phyloP scores from a whole-genome alignment of 2,888 invertebrate species.

The Ennomos erosarius region DNA sequence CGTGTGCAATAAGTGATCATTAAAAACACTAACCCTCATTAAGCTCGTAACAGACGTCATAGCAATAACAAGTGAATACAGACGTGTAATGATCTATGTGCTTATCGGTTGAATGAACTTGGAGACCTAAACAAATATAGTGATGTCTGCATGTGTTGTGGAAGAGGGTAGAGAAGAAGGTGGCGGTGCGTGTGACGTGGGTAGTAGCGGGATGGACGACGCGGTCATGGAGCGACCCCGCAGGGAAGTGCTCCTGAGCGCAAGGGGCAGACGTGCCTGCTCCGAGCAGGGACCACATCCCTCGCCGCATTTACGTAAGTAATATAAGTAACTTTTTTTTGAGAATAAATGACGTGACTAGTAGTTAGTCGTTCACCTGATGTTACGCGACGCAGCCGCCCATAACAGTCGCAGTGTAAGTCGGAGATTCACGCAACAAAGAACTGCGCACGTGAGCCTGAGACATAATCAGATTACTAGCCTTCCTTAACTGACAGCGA shows the following conservation, averaged over 20 bases:
- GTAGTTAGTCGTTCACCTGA: no score
- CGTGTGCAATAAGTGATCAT: slow-evolving; percentile 11
- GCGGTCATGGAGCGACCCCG: slow-evolving; percentile 74
- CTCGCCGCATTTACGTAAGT: slow-evolving; percentile 76
- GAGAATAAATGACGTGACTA: no score
- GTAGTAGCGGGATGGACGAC: slow-evolving; percentile 50
- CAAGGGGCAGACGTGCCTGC: slow-evolving; percentile 86
- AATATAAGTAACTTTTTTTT: no score
- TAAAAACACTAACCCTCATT: slow-evolving; percentile 18
- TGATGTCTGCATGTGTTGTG: slow-evolving; percentile 77
- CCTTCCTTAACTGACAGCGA: no score
- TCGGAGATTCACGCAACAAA: no score
- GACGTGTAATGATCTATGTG: slow-evolving; percentile 18
- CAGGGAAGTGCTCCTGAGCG: slow-evolving; percentile 83
- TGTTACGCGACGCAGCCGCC: no score
- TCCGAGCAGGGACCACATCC: slow-evolving; percentile 90
- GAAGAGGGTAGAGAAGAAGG: slow-evolving; percentile 76
- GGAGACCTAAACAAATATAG: slow-evolving; percentile 48
- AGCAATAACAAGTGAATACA: slow-evolving; percentile 13
- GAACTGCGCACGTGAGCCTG: no score
- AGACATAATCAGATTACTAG: no score
- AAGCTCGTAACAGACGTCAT: background rate
- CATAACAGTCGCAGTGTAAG: no score
- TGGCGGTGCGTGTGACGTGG: slow-evolving; percentile 56
- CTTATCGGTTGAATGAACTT: slow-evolving; percentile 27